Evolutionary conservation across 1,140 invertebrate genomes (phyloP).

Genomic region (Drosophila watanabei): DNA sequence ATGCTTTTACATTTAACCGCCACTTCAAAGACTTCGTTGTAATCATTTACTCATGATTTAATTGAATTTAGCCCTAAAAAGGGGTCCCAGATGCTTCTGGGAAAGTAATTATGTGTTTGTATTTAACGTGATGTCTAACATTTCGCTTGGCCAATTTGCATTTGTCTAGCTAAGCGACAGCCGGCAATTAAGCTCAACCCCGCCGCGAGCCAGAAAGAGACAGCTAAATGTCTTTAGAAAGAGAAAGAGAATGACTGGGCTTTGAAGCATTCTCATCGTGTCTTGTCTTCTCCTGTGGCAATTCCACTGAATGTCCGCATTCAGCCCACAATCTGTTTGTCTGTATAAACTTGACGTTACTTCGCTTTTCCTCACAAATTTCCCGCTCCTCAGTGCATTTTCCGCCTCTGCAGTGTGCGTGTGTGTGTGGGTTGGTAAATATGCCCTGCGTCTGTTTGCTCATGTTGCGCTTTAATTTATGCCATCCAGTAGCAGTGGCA

Average conservation of each 20-base stretch:
- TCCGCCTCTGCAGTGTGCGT: constrained; percentile 8
- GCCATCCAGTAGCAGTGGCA: constrained; percentile 48
- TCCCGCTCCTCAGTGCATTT: background rate
- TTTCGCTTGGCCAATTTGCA: constrained; percentile 40
- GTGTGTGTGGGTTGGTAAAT: constrained; percentile 34
- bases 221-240: background rate
- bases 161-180: constrained; percentile 43
- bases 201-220: background rate
- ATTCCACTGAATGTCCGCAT: constrained; percentile 42
- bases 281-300: constrained; percentile 30
- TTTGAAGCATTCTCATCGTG: constrained; percentile 29
- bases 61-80: constrained; percentile 9
- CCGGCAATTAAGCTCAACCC: constrained; percentile 31
- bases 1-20: background rate
- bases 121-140: constrained; percentile 34
- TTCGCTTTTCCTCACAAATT: constrained; percentile 17
- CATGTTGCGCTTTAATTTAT: constrained; percentile 73
- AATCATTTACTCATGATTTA: constrained; percentile 2
- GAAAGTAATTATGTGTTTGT: constrained; percentile 9
- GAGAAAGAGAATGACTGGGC: constrained; percentile 14
- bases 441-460: constrained; percentile 47
- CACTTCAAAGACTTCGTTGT: background rate
- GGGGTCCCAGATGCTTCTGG: background rate
- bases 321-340: constrained; percentile 51
- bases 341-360: constrained; percentile 32